phyloP scores from a whole-genome alignment of 2,888 invertebrate genomes.

The Clivina fossor region DNA sequence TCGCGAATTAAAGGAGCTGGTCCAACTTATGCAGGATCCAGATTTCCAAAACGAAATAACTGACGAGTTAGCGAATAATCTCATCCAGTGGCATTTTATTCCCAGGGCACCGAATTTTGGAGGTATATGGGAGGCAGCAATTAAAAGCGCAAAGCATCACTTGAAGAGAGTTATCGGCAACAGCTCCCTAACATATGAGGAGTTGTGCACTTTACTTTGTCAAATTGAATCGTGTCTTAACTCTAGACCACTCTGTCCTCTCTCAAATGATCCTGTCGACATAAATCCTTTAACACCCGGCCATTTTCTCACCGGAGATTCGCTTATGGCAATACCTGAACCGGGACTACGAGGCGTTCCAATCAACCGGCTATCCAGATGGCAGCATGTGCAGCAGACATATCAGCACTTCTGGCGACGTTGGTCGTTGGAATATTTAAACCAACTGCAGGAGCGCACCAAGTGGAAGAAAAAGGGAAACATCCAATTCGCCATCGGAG shows the following conservation, averaged over 20 bases:
- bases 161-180: too few species aligned
- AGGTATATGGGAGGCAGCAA: slow-evolving; percentile 44
- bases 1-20: slow-evolving; percentile 38
- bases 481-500: too few species aligned
- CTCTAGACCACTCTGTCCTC: slow-evolving; percentile 41
- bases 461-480: too few species aligned
- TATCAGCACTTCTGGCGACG: slow-evolving; percentile 34
- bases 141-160: slow-evolving; percentile 42
- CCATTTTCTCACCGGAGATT: slow-evolving; percentile 41
- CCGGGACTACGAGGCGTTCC: slow-evolving; percentile 27
- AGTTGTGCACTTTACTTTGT: slow-evolving; percentile 42
- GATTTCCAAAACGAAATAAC: too few species aligned
- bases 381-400: slow-evolving; percentile 37
- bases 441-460: not conserved
- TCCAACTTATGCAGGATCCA: too few species aligned
- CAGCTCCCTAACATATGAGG: slow-evolving; percentile 41
- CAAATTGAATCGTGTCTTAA: too few species aligned
- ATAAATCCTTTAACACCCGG: slow-evolving; percentile 20
- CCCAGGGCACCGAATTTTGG: slow-evolving; percentile 42
- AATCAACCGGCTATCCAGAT: slow-evolving; percentile 32
- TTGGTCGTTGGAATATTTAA: not conserved
- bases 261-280: slow-evolving; percentile 40
- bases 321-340: slow-evolving; percentile 37
- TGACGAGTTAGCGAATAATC: too few species aligned
- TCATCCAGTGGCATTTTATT: slow-evolving; percentile 43